Conservation (phyloP, 2,797 vertebrate species). For the Melanotaenia parkinsoni region DNA sequence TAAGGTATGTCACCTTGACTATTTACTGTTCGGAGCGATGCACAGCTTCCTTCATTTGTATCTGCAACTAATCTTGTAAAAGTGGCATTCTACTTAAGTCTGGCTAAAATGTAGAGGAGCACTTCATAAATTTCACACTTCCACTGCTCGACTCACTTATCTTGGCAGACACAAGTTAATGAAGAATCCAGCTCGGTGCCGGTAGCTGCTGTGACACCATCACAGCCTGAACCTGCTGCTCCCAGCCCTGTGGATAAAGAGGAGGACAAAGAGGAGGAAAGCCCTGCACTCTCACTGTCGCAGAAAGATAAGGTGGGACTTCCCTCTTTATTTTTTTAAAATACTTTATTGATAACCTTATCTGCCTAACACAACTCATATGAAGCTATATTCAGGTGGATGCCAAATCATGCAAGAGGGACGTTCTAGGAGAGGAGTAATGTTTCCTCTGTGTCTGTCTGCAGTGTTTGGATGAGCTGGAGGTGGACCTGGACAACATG, state of each 20-base stretch:
- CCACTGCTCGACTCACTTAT: slow-evolving; percentile 8
- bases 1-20: slow-evolving; percentile 56
- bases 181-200: slow-evolving; percentile 54
- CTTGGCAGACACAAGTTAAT: slow-evolving; percentile 47
- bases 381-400: not conserved
- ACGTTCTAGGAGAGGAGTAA: not conserved
- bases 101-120: not conserved
- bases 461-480: slow-evolving; percentile 87
- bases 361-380: not conserved
- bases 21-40: not conserved
- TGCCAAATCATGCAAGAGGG: not conserved
- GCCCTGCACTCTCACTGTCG: slow-evolving; percentile 39
- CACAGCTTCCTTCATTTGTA: not conserved
- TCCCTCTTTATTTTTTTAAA: not conserved
- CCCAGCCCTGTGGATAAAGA: slow-evolving; percentile 19
- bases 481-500: slow-evolving; percentile 96
- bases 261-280: slow-evolving; percentile 35
- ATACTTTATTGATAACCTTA: no score
- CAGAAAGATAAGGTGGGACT: slow-evolving; percentile 68
- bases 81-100: not conserved
- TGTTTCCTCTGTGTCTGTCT: slow-evolving; percentile 1
- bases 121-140: not conserved
- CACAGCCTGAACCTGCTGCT: slow-evolving; percentile 59
- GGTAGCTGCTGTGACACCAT: slow-evolving; percentile 32
- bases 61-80: not conserved